These are phyloP conservation scores for Tenthredo livida DNA, from an alignment of 2,888 invertebrate genomes.

Conservation along the genomic window DNA sequence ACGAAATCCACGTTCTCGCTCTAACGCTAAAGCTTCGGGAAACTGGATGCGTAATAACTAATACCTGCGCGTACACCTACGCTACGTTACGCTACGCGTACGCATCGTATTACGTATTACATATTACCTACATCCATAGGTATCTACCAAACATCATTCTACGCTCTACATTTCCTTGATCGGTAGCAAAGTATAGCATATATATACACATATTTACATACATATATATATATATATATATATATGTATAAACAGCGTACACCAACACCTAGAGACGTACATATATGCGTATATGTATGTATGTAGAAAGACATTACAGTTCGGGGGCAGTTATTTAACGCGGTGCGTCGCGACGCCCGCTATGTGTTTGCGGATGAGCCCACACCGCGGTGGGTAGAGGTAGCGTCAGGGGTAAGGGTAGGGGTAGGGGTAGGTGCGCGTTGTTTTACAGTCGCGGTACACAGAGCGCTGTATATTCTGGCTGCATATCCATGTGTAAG, in stretches of 20 bases:
- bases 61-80: neutral
- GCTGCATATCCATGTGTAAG: constrained; percentile 18
- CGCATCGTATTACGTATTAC: neutral
- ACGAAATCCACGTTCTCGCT: neutral
- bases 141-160: neutral
- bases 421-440: neutral
- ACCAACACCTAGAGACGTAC: neutral
- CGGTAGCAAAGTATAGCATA: neutral
- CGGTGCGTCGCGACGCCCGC: neutral
- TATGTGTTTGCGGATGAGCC: constrained; percentile 39
- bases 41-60: constrained; percentile 36
- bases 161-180: neutral
- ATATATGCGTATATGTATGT: neutral
- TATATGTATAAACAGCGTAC: neutral
- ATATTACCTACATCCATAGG: neutral
- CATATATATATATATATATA: no score
- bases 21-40: neutral
- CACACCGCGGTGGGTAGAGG: constrained; percentile 43
- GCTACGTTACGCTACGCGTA: neutral
- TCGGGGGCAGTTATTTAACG: constrained; percentile 22
- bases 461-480: neutral
- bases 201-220: no score
- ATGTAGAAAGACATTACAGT: neutral
- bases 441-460: constrained; percentile 52
- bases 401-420: neutral